Evolutionary conservation across 64 coral and sea anemone genomes (phyloP).

Genomic region (Actinia tenebrosa): DNA sequence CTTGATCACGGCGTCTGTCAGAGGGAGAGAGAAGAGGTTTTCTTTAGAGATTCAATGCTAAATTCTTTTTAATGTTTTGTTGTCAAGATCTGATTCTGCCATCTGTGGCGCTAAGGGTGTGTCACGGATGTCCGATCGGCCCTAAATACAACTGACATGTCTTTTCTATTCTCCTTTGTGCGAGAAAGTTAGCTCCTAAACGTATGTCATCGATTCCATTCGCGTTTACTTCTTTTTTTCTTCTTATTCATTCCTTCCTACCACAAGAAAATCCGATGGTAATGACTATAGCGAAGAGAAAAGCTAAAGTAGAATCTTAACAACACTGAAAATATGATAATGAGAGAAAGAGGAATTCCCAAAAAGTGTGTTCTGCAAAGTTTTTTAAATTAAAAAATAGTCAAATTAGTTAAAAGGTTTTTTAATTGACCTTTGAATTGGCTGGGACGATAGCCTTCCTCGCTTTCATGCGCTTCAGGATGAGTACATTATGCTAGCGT

Average conservation of each 20-base stretch:
- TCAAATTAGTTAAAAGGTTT: too few species aligned
- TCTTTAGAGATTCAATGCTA: neutral
- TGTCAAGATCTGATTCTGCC: conserved; percentile 7
- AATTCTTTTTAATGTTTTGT: conserved; percentile 7
- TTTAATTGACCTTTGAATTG: too few species aligned
- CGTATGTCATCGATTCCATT: neutral
- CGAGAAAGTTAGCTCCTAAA: neutral
- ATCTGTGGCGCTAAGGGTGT: conserved; percentile 3
- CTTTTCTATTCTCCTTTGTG: neutral
- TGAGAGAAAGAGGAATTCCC: too few species aligned
- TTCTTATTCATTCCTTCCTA: neutral
- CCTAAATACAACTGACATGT: conserved; percentile 1
- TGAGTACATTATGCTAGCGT: too few species aligned
- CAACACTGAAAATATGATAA: too few species aligned
- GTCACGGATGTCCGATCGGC: conserved; percentile 1
- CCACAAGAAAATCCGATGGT: too few species aligned
- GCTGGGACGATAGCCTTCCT: too few species aligned
- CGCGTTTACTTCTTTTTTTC: neutral
- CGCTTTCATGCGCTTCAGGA: too few species aligned
- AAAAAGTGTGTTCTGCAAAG: too few species aligned
- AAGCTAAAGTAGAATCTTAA: too few species aligned
- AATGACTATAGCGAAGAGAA: too few species aligned
- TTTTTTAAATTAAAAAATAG: too few species aligned
- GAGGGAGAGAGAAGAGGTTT: neutral
- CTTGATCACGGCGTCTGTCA: conserved; percentile 8